phyloP scores from a whole-genome alignment of 2,797 vertebrate genomes.

The Liasis olivaceus region DNA sequence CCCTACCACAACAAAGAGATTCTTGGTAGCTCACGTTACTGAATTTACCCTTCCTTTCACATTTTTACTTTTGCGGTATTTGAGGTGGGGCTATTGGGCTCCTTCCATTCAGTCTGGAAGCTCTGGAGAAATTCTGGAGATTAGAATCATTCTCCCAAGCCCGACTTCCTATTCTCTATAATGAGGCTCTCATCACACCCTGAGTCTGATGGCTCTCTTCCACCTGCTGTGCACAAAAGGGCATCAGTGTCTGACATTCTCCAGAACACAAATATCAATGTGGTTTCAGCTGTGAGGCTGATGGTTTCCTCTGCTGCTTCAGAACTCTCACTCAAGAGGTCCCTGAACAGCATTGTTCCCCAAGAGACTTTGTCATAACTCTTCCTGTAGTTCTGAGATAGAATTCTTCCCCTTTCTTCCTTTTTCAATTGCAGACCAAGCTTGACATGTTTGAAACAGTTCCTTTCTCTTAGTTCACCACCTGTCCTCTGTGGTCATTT shows the following conservation, averaged over 20 bases:
- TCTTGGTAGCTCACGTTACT: no score
- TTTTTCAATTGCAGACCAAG: neutral
- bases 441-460: neutral
- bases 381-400: neutral
- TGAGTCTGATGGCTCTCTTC: neutral
- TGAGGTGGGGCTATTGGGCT: no score
- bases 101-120: no score
- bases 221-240: neutral
- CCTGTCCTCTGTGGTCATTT: neutral
- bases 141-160: no score
- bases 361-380: no score
- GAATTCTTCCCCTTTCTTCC: neutral
- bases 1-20: no score
- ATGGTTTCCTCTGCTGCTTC: neutral
- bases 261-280: neutral
- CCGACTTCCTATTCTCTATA: neutral
- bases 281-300: neutral
- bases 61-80: no score
- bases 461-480: neutral
- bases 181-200: neutral
- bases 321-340: neutral
- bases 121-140: no score
- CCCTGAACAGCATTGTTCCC: neutral
- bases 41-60: no score
- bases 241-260: neutral